These are phyloP conservation scores for Kryptopterus vitreolus DNA, from an alignment of 2,797 vertebrate genomes.

Conservation along the genomic window DNA sequence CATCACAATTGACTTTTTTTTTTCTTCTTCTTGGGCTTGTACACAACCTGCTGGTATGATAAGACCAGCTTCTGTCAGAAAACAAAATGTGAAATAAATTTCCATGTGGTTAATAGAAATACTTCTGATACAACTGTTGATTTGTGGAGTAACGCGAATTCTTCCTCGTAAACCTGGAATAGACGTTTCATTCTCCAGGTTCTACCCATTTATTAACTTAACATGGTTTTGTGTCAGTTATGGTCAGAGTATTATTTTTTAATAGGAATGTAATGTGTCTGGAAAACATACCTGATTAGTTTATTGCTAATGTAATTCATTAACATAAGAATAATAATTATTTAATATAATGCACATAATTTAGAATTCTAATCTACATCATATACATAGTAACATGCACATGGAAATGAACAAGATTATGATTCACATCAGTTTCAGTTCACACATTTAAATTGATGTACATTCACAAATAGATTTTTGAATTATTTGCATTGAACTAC, in stretches of 20 bases:
- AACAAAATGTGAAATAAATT: constrained; percentile 23
- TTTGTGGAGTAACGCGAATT: not conserved
- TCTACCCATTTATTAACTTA: not conserved
- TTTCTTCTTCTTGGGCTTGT: not conserved
- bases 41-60: constrained; percentile 11
- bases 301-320: constrained; percentile 23
- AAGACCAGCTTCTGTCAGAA: constrained; percentile 11
- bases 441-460: too few relatives aligned
- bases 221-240: not conserved
- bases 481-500: too few relatives aligned
- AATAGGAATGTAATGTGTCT: not conserved
- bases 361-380: constrained; percentile 7
- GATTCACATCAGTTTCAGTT: too few relatives aligned
- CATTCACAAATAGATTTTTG: too few relatives aligned
- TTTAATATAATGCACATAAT: not conserved
- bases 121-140: not conserved
- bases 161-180: not conserved
- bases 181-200: not conserved
- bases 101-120: constrained; percentile 12
- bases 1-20: not conserved
- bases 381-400: not conserved
- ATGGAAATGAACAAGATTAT: too few relatives aligned
- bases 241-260: too few relatives aligned
- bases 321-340: constrained; percentile 37
- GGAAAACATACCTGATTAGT: constrained; percentile 10